Conservation (phyloP, 2,797 vertebrate genomes). For the Aselliscus stoliczkanus region DNA sequence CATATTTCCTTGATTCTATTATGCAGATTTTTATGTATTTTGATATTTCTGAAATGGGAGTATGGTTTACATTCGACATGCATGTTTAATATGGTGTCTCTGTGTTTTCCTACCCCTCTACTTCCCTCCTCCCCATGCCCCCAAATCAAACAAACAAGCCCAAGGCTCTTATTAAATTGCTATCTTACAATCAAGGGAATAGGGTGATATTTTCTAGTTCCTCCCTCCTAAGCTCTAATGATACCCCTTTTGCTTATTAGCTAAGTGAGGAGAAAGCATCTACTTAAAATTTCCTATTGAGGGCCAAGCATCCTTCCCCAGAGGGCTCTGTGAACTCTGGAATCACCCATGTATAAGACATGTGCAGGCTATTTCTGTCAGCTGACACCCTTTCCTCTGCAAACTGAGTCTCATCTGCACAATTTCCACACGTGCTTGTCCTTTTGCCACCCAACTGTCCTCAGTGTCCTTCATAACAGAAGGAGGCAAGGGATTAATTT, state of each 20-base stretch:
- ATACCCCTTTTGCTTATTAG: background rate
- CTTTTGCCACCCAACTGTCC: background rate
- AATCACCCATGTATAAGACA: background rate
- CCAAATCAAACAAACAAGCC: background rate
- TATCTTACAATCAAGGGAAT: background rate
- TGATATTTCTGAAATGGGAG: background rate
- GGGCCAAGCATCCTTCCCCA: background rate
- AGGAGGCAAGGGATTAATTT: background rate
- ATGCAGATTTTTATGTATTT: background rate
- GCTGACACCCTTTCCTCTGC: background rate
- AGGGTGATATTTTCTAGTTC: slow-evolving; percentile 3
- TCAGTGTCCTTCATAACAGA: background rate
- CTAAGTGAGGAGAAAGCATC: background rate
- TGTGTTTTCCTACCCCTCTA: background rate
- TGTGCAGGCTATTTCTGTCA: background rate
- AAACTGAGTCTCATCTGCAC: background rate
- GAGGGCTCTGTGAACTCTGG: background rate
- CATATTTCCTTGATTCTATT: background rate
- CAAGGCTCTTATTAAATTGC: background rate
- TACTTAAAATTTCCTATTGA: background rate
- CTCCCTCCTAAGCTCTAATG: background rate
- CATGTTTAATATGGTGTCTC: background rate
- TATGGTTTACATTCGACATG: background rate
- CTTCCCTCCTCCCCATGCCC: background rate
- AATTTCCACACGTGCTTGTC: background rate